A percentile compares a stretch with the other conserved stretches of the same genome.
These are phyloP conservation scores for Stegostoma tigrinum DNA, from an alignment of 2,113 vertebrate species.

Conservation along the genomic window DNA sequence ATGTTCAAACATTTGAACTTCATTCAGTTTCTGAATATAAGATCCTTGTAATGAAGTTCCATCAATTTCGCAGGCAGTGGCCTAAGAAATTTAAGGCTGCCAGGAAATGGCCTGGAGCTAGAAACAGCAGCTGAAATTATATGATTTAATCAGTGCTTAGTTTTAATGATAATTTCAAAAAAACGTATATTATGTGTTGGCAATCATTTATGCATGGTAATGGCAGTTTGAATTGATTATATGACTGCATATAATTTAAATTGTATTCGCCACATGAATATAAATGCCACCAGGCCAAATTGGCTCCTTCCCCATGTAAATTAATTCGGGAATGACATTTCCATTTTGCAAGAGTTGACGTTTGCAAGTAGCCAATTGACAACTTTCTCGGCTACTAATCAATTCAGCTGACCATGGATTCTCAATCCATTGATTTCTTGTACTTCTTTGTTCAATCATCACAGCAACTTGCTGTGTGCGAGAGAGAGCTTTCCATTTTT, in stretches of 20 bases:
- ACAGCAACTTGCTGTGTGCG: neutral
- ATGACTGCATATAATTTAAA: slow-evolving; percentile 31
- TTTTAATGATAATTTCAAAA: slow-evolving; percentile 37
- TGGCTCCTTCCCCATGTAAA: slow-evolving; percentile 49
- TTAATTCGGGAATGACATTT: slow-evolving; percentile 52
- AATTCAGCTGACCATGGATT: slow-evolving; percentile 45
- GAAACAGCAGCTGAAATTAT: slow-evolving; percentile 26
- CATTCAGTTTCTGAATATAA: neutral
- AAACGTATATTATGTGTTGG: slow-evolving; percentile 29
- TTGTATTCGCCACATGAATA: slow-evolving; percentile 17
- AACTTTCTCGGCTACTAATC: slow-evolving; percentile 44
- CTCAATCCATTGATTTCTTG: neutral
- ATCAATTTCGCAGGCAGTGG: slow-evolving; percentile 27
- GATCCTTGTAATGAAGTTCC: neutral
- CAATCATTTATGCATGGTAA: slow-evolving; percentile 35
- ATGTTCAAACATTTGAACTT: slow-evolving; percentile 6
- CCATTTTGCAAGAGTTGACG: slow-evolving; percentile 43
- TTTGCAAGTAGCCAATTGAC: slow-evolving; percentile 45
- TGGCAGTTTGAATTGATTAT: slow-evolving; percentile 31
- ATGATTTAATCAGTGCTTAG: slow-evolving; percentile 37
- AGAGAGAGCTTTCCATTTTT: neutral
- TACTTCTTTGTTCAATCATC: neutral
- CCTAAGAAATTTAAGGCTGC: neutral
- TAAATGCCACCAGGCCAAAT: slow-evolving; percentile 22
- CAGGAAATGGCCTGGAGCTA: neutral